Conservation (phyloP, 2,888 invertebrate species). For the Epinotia ramella region DNA sequence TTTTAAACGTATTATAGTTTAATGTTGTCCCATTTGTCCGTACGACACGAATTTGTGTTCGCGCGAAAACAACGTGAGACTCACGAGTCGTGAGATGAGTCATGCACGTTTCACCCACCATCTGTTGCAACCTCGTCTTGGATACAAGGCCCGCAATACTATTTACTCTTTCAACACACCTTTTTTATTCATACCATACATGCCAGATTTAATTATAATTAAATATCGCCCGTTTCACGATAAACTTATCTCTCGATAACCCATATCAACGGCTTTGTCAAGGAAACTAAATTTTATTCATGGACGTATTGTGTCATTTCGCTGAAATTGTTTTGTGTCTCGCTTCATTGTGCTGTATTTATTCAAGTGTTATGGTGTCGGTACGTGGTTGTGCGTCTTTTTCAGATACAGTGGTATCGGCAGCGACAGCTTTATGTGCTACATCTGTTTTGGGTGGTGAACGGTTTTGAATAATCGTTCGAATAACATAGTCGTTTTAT, state of each 20-base stretch:
- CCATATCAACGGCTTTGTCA: constrained; percentile 31
- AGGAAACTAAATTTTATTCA: constrained; percentile 40
- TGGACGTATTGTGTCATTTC: constrained; percentile 39
- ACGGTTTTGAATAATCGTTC: constrained; percentile 63
- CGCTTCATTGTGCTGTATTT: constrained; percentile 66
- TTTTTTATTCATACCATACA: constrained; percentile 37
- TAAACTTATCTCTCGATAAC: constrained; percentile 40
- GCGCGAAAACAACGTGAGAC: constrained; percentile 57
- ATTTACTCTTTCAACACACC: constrained; percentile 39
- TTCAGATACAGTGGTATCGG: constrained; percentile 64
- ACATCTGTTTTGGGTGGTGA: constrained; percentile 65
- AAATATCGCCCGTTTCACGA: constrained; percentile 40
- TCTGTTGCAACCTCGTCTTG: constrained; percentile 66
- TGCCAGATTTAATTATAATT: constrained; percentile 43
- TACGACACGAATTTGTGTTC: constrained; percentile 29
- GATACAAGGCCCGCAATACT: constrained; percentile 38
- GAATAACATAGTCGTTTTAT: constrained; percentile 74
- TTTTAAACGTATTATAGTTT: constrained; percentile 39
- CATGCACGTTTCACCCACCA: constrained; percentile 65
- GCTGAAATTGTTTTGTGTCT: constrained; percentile 51
- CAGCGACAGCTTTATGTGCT: constrained; percentile 70
- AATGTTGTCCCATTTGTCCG: constrained; percentile 32
- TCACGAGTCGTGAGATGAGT: constrained; percentile 47
- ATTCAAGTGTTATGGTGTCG: constrained; percentile 66
- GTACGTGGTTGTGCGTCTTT: constrained; percentile 58